phyloP scores from a whole-genome alignment of 2,113 vertebrate species.

The Butorides virescens region DNA sequence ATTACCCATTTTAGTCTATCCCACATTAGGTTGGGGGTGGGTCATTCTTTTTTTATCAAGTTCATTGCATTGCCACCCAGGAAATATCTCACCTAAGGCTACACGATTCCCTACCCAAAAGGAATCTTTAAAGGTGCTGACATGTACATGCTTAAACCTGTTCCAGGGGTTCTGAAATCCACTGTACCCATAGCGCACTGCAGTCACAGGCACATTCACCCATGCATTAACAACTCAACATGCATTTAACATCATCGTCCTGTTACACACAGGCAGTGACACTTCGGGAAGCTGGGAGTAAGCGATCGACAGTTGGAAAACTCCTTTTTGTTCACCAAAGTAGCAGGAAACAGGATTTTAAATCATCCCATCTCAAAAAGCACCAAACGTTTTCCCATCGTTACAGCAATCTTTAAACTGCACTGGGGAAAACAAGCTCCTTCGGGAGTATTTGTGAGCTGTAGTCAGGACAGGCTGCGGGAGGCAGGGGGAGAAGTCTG shows the following conservation, averaged over 20 bases:
- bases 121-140: neutral
- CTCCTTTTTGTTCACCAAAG: neutral
- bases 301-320: neutral
- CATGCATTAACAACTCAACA: neutral
- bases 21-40: neutral
- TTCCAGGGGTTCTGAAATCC: neutral
- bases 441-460: neutral
- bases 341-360: neutral
- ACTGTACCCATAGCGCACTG: neutral
- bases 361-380: neutral
- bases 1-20: neutral
- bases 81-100: neutral
- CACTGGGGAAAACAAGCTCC: neutral
- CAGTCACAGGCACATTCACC: neutral
- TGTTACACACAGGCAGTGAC: neutral
- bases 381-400: neutral
- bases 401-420: neutral
- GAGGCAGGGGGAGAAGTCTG: neutral
- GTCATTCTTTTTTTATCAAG: neutral
- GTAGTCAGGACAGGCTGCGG: neutral
- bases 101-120: neutral
- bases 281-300: neutral
- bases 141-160: rapidly evolving
- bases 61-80: neutral
- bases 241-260: neutral